Evolutionary conservation across 2,888 invertebrate species (phyloP), one percentile per base, ranked within the genome.

Genomic region (Andrena praecox): DNA sequence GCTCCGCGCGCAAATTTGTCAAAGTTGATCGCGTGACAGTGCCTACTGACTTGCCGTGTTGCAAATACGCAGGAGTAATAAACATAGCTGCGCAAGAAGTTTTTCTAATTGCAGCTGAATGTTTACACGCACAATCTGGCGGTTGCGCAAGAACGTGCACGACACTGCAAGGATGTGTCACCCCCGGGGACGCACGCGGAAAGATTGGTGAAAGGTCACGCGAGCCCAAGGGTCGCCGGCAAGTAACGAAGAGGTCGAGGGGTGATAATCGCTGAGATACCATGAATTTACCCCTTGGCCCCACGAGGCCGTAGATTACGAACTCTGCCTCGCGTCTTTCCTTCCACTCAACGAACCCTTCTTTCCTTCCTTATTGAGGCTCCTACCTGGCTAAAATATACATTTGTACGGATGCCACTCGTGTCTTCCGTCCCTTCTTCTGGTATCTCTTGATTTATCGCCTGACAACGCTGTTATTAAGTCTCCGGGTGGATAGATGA

Each of bases 241-340:
- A 85, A 86, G 86, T 82, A 87, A 90, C 82, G 81, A 87, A 84
- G 76, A 82, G 84, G 82, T 85, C 86, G 85, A 87, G 87, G 89
- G 86, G 89, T 87, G 90, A 90, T 91, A 91, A 91, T 91, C 91
- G 89, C 85, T 81, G 80, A 88, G 89, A 91, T 87, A 87, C 85
- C 80, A 62, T 85, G 84, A 84, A 88, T 86, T 89, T 85, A 82
- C 78, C 88, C 89, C 79, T 83, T 80, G 84, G 87, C 85, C 84
- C 81, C 86, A 68, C 68, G 87, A 83, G 84, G 77, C 80, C 77
- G 79, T 88, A 87, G 87, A 90, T 90, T 89, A 88, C 86, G 81
- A 89, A 84, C 82, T 78, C 85, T 82, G 70, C 27, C 80, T 74
- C 56, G 56, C 73, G 77, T 66, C 77, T 77, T 79, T 66, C 66